Conservation (phyloP, 2,113 vertebrate genomes). For the Tapirus terrestris region DNA sequence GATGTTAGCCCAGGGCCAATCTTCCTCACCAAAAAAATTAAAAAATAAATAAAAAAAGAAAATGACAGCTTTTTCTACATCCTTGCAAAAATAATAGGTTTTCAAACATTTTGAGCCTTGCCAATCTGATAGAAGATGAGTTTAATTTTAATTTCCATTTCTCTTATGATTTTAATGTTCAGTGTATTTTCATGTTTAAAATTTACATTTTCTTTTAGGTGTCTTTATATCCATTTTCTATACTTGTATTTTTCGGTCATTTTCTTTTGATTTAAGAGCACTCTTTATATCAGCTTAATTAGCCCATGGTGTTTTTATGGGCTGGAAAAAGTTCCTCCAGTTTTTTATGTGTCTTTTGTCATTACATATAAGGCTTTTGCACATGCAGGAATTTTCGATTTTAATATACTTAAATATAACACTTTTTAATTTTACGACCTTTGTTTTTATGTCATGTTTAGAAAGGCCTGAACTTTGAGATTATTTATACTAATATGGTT, state of each 20-base stretch:
- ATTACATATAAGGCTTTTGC: background rate
- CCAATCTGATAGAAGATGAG: background rate
- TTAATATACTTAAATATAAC: background rate
- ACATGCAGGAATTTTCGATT: background rate
- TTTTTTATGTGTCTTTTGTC: background rate
- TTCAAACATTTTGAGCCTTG: background rate
- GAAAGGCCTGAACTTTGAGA: background rate
- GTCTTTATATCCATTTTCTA: background rate
- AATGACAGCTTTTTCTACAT: background rate
- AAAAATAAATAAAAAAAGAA: background rate
- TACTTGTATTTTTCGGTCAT: background rate
- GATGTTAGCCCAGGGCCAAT: too few relatives aligned
- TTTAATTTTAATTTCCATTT: background rate
- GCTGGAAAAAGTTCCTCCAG: background rate
- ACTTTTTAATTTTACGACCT: background rate
- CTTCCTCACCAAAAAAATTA: too few relatives aligned
- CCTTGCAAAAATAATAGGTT: background rate
- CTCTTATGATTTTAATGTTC: background rate
- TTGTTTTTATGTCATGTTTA: background rate
- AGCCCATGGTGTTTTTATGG: background rate
- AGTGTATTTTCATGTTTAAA: background rate
- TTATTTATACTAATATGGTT: background rate
- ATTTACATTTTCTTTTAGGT: background rate
- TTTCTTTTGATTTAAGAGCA: background rate
- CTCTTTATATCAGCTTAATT: background rate